These are phyloP conservation scores for Tribolium madens DNA, from an alignment of 1,140 invertebrate genomes.

Conservation along the genomic window DNA sequence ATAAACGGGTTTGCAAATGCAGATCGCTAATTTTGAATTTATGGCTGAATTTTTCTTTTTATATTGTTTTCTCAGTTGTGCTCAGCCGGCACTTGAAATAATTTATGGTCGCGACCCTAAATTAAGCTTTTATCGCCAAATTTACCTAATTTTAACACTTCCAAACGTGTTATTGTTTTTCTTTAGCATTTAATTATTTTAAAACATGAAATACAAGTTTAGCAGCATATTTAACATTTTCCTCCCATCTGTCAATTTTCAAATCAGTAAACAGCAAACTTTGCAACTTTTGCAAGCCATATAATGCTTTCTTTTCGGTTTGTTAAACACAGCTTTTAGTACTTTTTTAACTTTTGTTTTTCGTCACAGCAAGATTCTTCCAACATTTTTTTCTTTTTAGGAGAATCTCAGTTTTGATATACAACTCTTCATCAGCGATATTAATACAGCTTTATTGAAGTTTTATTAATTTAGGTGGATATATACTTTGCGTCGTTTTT, in stretches of 20 bases:
- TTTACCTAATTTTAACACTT: slow-evolving; percentile 1
- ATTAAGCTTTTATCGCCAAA: slow-evolving; percentile 31
- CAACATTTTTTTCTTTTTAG: not conserved
- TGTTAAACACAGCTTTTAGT: not conserved
- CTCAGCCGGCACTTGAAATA: slow-evolving; percentile 13
- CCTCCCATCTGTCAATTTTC: not conserved
- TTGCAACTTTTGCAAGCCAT: not conserved
- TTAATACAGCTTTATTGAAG: not conserved
- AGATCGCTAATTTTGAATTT: slow-evolving; percentile 12
- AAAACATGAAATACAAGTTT: not conserved
- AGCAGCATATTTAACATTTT: not conserved
- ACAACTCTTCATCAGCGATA: not conserved
- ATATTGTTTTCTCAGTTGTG: slow-evolving; percentile 16
- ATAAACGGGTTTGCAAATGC: not conserved
- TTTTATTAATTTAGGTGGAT: slow-evolving; percentile 2
- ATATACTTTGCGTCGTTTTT: slow-evolving; percentile 4
- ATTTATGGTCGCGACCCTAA: slow-evolving; percentile 18
- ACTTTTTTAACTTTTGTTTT: not conserved
- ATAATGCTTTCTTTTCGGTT: not conserved
- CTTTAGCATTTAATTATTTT: not conserved
- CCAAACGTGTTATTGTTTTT: not conserved
- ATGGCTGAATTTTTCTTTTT: slow-evolving; percentile 13
- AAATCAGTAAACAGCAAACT: not conserved
- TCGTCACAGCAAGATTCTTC: not conserved
- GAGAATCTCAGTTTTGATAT: not conserved